Conservation (phyloP, 1,140 invertebrate genomes). For the Drosophila hydei region DNA sequence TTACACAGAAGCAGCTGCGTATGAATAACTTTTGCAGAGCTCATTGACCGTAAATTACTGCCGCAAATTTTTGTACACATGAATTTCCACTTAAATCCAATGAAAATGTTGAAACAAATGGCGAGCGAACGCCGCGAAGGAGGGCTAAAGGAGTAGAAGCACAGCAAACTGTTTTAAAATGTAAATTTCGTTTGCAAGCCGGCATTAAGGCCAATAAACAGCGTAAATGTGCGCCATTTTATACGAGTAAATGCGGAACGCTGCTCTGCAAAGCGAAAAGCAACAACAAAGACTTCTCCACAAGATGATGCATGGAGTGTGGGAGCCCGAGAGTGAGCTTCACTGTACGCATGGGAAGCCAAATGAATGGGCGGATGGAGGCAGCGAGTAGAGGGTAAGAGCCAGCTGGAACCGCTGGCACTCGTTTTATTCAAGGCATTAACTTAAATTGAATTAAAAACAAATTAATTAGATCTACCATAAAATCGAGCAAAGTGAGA, state of each 20-base stretch:
- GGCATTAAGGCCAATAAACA: constrained; percentile 82
- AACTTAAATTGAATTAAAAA: constrained; percentile 82
- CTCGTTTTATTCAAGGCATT: constrained; percentile 59
- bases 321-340: neutral
- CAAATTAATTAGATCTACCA: constrained; percentile 79
- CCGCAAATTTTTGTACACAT: constrained; percentile 82
- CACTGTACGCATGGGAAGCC: neutral
- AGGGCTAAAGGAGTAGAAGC: constrained; percentile 35
- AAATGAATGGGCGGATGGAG: constrained; percentile 6
- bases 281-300: constrained; percentile 41
- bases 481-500: constrained; percentile 54
- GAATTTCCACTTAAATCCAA: constrained; percentile 82
- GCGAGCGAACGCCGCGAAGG: constrained; percentile 23
- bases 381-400: neutral
- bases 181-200: constrained; percentile 77
- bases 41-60: constrained; percentile 76
- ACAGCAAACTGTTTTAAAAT: constrained; percentile 79
- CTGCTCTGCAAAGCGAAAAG: constrained; percentile 50
- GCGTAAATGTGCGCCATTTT: constrained; percentile 78
- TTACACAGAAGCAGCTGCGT: constrained; percentile 37
- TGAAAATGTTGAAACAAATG: constrained; percentile 80
- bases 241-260: constrained; percentile 62
- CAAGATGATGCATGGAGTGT: constrained; percentile 49
- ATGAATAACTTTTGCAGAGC: constrained; percentile 61
- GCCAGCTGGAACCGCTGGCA: constrained; percentile 23